Conservation (phyloP, 2,113 vertebrate genomes). For the Enhydra lutris region DNA sequence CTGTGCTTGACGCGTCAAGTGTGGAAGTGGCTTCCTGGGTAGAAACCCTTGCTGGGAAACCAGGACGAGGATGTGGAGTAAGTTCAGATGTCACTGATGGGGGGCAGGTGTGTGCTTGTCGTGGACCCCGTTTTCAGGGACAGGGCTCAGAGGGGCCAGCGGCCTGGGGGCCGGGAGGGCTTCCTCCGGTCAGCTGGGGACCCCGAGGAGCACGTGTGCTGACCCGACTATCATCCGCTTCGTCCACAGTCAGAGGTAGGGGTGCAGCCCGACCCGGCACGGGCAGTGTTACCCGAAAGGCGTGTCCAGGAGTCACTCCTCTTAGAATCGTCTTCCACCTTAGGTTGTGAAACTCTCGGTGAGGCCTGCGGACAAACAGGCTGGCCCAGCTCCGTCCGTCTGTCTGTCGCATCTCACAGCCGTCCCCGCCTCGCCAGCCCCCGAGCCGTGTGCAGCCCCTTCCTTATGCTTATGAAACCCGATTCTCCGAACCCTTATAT, state of each 20-base stretch:
- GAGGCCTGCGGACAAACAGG: neutral
- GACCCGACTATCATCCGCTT: rapidly evolving
- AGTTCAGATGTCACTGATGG: rapidly evolving
- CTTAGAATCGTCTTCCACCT: neutral
- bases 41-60: neutral
- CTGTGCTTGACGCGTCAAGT: rapidly evolving
- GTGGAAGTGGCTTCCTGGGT: neutral
- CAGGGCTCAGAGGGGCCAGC: neutral
- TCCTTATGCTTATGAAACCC: neutral
- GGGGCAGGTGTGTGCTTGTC: neutral
- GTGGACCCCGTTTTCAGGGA: neutral
- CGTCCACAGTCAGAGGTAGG: neutral
- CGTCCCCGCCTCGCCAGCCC: neutral
- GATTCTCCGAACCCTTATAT: neutral
- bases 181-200: neutral
- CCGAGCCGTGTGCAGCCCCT: rapidly evolving
- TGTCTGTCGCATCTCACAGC: rapidly evolving
- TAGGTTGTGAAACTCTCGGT: rapidly evolving
- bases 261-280: neutral
- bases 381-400: neutral
- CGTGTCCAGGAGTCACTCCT: neutral
- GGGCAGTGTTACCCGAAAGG: neutral
- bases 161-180: neutral
- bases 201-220: rapidly evolving
- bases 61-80: neutral